These are phyloP conservation scores for Excalfactoria chinensis DNA, from an alignment of 2,113 vertebrate species.

Conservation along the genomic window DNA sequence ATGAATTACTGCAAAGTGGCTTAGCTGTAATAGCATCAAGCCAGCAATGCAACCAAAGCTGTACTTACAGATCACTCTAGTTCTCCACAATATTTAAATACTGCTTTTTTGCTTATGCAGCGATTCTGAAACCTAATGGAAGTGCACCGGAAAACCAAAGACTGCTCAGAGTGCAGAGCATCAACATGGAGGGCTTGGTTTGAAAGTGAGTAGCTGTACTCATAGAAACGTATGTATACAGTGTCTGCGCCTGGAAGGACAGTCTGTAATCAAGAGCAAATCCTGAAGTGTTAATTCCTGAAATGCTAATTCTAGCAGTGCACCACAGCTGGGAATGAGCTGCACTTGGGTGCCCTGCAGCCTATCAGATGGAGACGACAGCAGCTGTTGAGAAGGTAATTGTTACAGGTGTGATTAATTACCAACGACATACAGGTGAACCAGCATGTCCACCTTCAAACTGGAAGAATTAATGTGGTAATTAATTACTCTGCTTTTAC, in stretches of 20 bases:
- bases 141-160: background rate
- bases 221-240: accelerated
- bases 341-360: background rate
- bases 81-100: background rate
- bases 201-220: background rate
- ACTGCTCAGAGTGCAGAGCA: background rate
- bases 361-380: background rate
- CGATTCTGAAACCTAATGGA: background rate
- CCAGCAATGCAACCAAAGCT: background rate
- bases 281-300: background rate
- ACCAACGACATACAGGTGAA: background rate
- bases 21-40: background rate
- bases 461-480: background rate
- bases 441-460: background rate
- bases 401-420: background rate
- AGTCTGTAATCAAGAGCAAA: background rate
- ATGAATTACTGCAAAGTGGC: background rate
- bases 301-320: background rate
- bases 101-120: background rate
- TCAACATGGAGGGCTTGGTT: background rate
- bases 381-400: background rate
- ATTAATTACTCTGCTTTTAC: background rate
- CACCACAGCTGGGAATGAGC: background rate
- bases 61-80: background rate
- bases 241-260: background rate